Evolutionary conservation across 1,140 invertebrate species (phyloP).

Genomic region (Dinothrombium tinctorium): DNA sequence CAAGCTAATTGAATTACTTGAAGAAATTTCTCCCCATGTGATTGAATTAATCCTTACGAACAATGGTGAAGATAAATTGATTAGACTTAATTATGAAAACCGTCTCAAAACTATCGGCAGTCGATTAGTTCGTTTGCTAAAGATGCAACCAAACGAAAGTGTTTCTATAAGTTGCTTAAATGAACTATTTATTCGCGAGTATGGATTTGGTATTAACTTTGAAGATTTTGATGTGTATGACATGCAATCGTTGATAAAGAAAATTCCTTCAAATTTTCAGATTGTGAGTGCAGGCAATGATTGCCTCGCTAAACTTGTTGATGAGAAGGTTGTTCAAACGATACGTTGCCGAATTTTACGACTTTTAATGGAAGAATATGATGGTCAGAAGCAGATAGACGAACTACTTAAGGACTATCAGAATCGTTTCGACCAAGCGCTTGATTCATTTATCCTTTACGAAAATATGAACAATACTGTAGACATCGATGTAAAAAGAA

Average conservation of each 20-base stretch:
- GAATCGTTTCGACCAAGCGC: neutral
- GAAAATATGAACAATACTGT: too few relatives aligned
- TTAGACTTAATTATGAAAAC: constrained; percentile 4
- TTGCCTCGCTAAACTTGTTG: too few relatives aligned
- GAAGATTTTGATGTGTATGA: neutral
- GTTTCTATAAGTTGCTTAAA: neutral
- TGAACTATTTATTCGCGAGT: neutral
- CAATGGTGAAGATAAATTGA: constrained; percentile 3
- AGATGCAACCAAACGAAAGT: neutral
- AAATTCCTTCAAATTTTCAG: neutral
- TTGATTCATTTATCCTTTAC: neutral
- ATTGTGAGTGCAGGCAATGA: neutral
- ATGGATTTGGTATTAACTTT: neutral
- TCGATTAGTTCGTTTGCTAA: constrained; percentile 1
- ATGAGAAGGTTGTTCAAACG: neutral
- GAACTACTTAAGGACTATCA: neutral
- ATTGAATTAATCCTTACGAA: constrained; percentile 33
- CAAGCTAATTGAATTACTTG: constrained; percentile 74
- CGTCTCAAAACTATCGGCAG: neutral
- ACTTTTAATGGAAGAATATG: neutral
- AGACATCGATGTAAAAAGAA: too few relatives aligned
- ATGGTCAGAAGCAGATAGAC: neutral
- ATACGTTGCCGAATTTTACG: neutral
- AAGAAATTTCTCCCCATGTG: constrained; percentile 53
- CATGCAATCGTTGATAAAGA: neutral